Conservation (phyloP, 2,797 vertebrate genomes). For the Taeniopygia guttata region DNA sequence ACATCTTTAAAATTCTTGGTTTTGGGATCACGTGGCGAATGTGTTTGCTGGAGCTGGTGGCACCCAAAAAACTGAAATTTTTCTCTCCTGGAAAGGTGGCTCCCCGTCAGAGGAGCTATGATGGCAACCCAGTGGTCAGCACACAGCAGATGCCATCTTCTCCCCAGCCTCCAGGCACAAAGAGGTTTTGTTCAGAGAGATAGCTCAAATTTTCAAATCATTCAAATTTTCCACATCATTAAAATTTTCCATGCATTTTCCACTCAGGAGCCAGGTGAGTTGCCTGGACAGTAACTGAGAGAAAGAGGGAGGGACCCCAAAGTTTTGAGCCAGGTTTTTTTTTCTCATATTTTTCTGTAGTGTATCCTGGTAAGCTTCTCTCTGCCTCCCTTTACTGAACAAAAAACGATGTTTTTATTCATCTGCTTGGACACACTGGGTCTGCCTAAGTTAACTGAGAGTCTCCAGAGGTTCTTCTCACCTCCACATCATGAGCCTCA, state of each 20-base stretch:
- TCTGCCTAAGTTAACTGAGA: neutral
- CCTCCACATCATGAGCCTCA: neutral
- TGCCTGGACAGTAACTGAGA: neutral
- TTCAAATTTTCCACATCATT: too few relatives aligned
- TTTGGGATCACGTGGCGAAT: neutral
- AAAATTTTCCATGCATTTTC: neutral
- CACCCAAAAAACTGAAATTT: neutral
- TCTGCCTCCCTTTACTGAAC: neutral
- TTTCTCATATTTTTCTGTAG: neutral
- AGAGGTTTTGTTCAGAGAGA: neutral
- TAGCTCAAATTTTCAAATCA: neutral
- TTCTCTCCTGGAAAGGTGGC: neutral
- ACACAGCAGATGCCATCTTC: neutral
- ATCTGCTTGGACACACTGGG: neutral
- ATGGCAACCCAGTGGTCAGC: neutral
- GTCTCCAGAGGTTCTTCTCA: neutral
- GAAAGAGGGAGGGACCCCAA: neutral
- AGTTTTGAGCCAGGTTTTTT: neutral
- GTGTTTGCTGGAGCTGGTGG: neutral
- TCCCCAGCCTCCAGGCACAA: neutral
- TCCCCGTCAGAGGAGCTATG: neutral
- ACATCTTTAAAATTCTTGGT: neutral
- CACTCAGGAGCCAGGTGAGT: neutral
- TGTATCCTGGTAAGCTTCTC: neutral
- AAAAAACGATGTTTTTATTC: neutral